Evolutionary conservation across 2,888 invertebrate species (phyloP).

Genomic region (Mongoloraphidia duomilia): DNA sequence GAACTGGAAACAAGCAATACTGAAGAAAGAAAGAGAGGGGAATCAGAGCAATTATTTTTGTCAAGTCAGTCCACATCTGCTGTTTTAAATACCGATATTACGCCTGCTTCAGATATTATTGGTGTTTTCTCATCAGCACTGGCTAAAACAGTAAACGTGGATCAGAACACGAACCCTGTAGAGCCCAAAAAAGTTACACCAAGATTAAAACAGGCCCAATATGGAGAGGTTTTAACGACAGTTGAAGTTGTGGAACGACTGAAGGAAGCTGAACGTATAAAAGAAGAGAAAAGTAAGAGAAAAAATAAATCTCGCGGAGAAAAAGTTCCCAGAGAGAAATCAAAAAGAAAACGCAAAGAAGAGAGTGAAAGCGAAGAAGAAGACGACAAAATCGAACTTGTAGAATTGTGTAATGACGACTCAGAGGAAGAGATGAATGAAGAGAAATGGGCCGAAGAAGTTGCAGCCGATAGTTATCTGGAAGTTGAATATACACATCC

Average conservation of each 20-base stretch:
- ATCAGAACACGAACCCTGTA: no score
- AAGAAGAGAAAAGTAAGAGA: no score
- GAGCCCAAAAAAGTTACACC: neutral
- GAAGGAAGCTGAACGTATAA: neutral
- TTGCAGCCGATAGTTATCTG: no score
- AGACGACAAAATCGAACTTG: neutral
- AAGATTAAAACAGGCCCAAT: neutral
- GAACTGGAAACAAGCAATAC: neutral
- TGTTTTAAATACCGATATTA: no score
- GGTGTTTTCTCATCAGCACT: no score
- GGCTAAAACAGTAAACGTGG: no score
- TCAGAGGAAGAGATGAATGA: neutral
- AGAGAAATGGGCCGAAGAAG: neutral
- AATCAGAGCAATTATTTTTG: no score
- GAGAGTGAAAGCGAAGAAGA: neutral
- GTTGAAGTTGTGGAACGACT: neutral
- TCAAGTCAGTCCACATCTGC: no score
- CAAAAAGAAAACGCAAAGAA: neutral
- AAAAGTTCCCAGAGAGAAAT: neutral
- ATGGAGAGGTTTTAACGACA: neutral
- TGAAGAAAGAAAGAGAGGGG: no score
- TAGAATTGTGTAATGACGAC: neutral
- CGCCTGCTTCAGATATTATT: no score
- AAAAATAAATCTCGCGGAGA: no score
- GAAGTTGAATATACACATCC: no score